These are phyloP conservation scores for Argentina silus DNA, from an alignment of 2,797 vertebrate species.

Conservation along the genomic window DNA sequence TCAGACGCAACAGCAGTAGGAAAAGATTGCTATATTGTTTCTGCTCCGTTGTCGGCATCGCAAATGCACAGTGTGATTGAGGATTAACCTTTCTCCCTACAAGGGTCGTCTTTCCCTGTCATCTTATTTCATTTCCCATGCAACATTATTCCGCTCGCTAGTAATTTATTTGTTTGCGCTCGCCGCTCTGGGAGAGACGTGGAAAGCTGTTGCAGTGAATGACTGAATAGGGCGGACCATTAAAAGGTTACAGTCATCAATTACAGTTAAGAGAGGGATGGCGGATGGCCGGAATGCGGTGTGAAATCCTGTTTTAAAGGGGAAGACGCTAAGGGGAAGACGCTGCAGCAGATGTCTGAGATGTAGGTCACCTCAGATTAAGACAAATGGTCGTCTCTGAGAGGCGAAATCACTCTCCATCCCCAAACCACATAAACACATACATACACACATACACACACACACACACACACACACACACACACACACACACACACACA, in stretches of 20 bases:
- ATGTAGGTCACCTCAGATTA: conserved; percentile 83
- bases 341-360: conserved; percentile 71
- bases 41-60: conserved; percentile 57
- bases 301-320: conserved; percentile 75
- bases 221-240: conserved; percentile 73
- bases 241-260: conserved; percentile 87
- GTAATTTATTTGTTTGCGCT: conserved; percentile 51
- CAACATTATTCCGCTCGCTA: conserved; percentile 25
- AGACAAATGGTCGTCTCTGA: conserved; percentile 79
- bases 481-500: conserved; percentile 12
- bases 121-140: conserved; percentile 50
- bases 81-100: conserved; percentile 68
- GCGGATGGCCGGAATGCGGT: conserved; percentile 69
- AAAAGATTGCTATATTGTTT: conserved; percentile 57
- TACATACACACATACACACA: background rate
- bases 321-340: conserved; percentile 46
- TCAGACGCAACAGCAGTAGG: background rate
- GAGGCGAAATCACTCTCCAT: conserved; percentile 68
- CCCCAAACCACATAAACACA: conserved; percentile 14
- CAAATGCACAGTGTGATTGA: conserved; percentile 59
- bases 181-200: conserved; percentile 39
- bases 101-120: conserved; percentile 60
- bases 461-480: conserved; percentile 1
- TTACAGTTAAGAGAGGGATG: conserved; percentile 82
- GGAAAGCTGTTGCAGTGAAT: conserved; percentile 73